Percentiles rank a stretch among this genome's conserved stretches.
Conservation (phyloP, 2,113 vertebrate genomes). For the Tringa solitaria region DNA sequence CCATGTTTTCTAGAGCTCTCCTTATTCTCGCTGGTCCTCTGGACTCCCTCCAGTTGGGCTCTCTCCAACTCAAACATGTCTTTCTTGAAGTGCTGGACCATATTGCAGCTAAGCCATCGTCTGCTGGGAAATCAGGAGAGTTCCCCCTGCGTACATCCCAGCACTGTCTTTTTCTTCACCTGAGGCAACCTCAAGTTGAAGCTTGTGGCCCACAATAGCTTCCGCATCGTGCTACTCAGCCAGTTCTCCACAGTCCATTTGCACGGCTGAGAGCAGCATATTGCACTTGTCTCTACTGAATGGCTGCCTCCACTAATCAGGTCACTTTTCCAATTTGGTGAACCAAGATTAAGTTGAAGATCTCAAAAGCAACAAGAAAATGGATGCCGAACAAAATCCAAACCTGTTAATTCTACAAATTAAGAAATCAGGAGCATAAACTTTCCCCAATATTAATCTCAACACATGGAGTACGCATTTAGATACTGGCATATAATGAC, state of each 20-base stretch:
- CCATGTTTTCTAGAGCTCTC: slow-evolving; percentile 35
- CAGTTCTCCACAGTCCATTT: slow-evolving; percentile 12
- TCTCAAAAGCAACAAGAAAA: neutral
- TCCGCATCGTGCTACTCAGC: neutral
- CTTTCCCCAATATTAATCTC: neutral
- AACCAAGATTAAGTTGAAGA: neutral
- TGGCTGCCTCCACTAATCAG: slow-evolving; percentile 6
- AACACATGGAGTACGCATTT: neutral
- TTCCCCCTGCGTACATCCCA: neutral
- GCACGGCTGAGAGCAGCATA: neutral
- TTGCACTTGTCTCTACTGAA: slow-evolving; percentile 4
- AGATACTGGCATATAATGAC: neutral
- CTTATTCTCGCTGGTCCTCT: slow-evolving; percentile 26
- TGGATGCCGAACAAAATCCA: neutral
- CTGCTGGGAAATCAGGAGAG: slow-evolving; percentile 36
- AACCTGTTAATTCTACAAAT: neutral
- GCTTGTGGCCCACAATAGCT: neutral
- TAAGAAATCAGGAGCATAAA: neutral
- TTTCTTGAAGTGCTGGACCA: slow-evolving; percentile 43
- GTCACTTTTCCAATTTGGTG: neutral
- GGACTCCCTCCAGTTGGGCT: slow-evolving; percentile 47
- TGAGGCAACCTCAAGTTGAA: slow-evolving; percentile 26
- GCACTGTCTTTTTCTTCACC: neutral
- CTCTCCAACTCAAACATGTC: slow-evolving; percentile 41
- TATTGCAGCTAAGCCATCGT: slow-evolving; percentile 42